These are phyloP conservation scores for Eupithecia tripunctaria DNA, from an alignment of 2,888 invertebrate genomes.

Conservation along the genomic window DNA sequence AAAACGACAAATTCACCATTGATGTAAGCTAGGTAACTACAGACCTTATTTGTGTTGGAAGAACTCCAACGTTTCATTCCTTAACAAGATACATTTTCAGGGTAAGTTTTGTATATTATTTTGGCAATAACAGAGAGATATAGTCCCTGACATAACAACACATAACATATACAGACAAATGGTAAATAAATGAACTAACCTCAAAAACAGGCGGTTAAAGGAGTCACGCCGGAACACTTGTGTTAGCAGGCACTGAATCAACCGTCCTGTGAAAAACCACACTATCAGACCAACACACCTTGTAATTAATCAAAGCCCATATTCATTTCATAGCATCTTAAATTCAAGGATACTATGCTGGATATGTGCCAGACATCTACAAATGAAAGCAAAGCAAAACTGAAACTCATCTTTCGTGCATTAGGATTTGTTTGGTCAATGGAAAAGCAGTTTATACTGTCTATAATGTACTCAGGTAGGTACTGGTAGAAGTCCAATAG, in stretches of 20 bases:
- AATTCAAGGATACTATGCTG: slow-evolving; percentile 80
- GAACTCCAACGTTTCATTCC: too few species aligned
- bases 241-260: slow-evolving; percentile 75
- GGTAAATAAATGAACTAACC: slow-evolving; percentile 69
- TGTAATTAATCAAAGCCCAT: slow-evolving; percentile 44
- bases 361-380: slow-evolving; percentile 74
- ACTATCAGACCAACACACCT: slow-evolving; percentile 64
- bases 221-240: slow-evolving; percentile 78
- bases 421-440: neutral
- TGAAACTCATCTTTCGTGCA: slow-evolving; percentile 65
- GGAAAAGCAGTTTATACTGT: neutral
- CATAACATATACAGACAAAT: neutral
- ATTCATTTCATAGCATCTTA: slow-evolving; percentile 63
- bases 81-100: too few species aligned
- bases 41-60: too few species aligned
- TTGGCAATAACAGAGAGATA: neutral
- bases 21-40: too few species aligned
- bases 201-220: slow-evolving; percentile 81
- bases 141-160: neutral
- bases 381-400: slow-evolving; percentile 68
- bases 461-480: neutral
- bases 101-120: too few species aligned
- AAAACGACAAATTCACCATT: too few species aligned
- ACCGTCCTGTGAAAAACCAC: slow-evolving; percentile 79
- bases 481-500: slow-evolving; percentile 6